Percentiles rank a stretch among this genome's conserved stretches.
Evolutionary conservation across 2,888 invertebrate species (phyloP).

Genomic region (Patella caerulea): DNA sequence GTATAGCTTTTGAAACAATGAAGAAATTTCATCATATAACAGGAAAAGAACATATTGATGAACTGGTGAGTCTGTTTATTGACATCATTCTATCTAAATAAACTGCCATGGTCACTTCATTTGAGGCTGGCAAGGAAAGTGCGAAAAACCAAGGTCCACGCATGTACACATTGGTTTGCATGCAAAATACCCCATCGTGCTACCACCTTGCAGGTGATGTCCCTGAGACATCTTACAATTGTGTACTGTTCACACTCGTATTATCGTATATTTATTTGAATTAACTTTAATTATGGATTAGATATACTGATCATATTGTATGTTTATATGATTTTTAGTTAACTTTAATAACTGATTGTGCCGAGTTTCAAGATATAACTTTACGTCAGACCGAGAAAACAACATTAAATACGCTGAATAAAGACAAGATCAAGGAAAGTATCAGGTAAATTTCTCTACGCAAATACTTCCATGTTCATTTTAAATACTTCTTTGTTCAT

Average conservation of each 20-base stretch:
- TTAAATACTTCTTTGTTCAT: not conserved
- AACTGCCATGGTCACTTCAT: not conserved
- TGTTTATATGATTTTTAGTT: conserved; percentile 43
- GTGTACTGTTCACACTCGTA: no score
- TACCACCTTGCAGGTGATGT: not conserved
- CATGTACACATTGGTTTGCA: no score
- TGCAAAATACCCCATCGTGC: not conserved
- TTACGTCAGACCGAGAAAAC: conserved; percentile 81
- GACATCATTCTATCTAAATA: not conserved
- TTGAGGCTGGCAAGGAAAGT: not conserved
- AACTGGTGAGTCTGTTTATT: conserved; percentile 58
- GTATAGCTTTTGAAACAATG: conserved; percentile 81
- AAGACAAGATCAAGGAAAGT: conserved; percentile 75
- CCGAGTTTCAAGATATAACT: conserved; percentile 80
- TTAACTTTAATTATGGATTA: no score
- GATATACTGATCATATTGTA: no score
- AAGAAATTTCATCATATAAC: conserved; percentile 71
- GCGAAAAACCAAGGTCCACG: not conserved
- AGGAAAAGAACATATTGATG: conserved; percentile 64
- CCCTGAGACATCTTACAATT: no score
- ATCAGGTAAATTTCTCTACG: conserved; percentile 73
- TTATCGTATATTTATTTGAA: no score
- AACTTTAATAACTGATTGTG: conserved; percentile 72
- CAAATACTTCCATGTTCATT: not conserved
- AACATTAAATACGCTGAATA: conserved; percentile 80